Conservation (phyloP, 2,888 invertebrate species). For the Hermodice carunculata region DNA sequence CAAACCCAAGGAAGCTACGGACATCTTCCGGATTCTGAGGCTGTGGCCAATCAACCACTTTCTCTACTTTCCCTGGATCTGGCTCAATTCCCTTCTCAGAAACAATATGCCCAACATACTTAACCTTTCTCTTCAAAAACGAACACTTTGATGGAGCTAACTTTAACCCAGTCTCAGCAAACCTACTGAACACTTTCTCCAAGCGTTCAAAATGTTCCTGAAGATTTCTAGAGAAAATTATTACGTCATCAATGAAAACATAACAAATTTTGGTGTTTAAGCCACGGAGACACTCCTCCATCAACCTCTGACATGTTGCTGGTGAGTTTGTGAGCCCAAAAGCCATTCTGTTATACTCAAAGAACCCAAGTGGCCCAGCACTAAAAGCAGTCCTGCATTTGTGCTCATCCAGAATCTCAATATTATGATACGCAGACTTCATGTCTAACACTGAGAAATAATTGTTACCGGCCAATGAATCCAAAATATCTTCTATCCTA, state of each 20-base stretch:
- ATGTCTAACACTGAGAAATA: too few relatives aligned
- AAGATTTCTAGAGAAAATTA: conserved; percentile 30
- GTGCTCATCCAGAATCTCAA: too few relatives aligned
- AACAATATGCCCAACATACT: conserved; percentile 11
- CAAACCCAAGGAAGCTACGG: conserved; percentile 9
- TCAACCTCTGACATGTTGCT: too few relatives aligned
- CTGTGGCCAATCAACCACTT: not conserved
- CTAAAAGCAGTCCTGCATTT: too few relatives aligned
- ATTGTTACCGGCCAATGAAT: too few relatives aligned
- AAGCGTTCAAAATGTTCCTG: conserved; percentile 31
- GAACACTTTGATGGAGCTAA: conserved; percentile 27
- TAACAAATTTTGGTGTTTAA: too few relatives aligned
- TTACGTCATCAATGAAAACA: conserved; percentile 40
- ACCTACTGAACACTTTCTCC: conserved; percentile 23
- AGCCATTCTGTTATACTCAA: too few relatives aligned
- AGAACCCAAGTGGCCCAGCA: too few relatives aligned
- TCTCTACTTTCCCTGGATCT: not conserved
- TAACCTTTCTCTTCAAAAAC: not conserved
- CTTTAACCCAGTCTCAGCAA: conserved; percentile 23
- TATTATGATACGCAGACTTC: too few relatives aligned
- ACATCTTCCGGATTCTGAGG: not conserved
- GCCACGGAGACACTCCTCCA: too few relatives aligned
- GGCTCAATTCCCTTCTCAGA: conserved; percentile 7
- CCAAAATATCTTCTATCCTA: too few relatives aligned
- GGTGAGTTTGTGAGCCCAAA: too few relatives aligned